Evolutionary conservation across 1,140 invertebrate species (phyloP).

Genomic region (Whitmania pigra): DNA sequence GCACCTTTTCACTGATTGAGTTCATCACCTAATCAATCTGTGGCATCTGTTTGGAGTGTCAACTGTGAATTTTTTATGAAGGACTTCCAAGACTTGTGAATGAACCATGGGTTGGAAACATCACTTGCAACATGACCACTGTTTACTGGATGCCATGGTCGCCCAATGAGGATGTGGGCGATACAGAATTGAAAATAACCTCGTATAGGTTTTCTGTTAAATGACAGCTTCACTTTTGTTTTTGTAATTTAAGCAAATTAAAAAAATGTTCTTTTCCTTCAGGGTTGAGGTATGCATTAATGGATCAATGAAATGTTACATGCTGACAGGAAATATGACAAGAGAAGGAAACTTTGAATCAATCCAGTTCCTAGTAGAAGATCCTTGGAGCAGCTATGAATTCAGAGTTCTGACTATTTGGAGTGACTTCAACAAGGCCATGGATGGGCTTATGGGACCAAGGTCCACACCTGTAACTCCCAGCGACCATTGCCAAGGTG

Average conservation of each 20-base stretch:
- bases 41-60: too few species aligned
- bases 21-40: too few species aligned
- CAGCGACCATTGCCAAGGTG: too few species aligned
- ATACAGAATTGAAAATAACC: background rate
- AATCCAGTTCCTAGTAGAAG: background rate
- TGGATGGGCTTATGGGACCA: background rate
- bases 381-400: conserved; percentile 6
- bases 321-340: background rate
- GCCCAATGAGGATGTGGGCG: background rate
- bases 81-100: conserved; percentile 2
- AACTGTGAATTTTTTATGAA: background rate
- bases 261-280: too few species aligned
- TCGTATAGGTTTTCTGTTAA: background rate
- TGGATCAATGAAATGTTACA: too few species aligned
- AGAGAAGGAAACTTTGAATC: background rate
- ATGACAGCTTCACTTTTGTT: background rate
- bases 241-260: too few species aligned
- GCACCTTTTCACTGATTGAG: too few species aligned
- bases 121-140: background rate
- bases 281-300: too few species aligned
- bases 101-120: background rate
- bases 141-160: background rate
- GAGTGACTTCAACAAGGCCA: background rate
- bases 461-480: too few species aligned
- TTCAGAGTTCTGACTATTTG: background rate